Evolutionary conservation across 2,797 vertebrate species (phyloP), one percentile per base, ranked within the genome.

Genomic region (Tapera naevia): DNA sequence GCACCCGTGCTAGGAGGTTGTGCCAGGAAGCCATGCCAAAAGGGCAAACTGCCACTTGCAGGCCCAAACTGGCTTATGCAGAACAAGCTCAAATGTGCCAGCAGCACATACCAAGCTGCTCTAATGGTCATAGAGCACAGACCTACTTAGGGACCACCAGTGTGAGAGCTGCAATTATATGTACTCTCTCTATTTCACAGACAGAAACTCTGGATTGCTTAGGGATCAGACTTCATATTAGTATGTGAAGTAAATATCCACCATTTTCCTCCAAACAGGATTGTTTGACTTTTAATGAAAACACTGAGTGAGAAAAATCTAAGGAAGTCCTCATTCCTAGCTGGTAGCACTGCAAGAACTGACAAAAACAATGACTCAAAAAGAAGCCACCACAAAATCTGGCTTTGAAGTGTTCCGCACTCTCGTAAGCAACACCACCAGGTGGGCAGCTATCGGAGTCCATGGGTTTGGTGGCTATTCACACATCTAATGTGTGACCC

Each of bases 41-140:
- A 94, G 62, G 91, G 91, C 83, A 79, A 88, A 66, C 8, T 76
- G 94, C 88, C 93, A 93, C 66, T 58, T 50, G 53, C 2, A 88
- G 57, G n/a, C 69, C 85, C 75, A 78, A 73, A 58, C 18, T 6
- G 2, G 28, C 91, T 80, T 13, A 64, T 8, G 69, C n/a, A 80
- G 46, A 91, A 61, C 0, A 17, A 88, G 88, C 70, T 86, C 27
- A 27, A 19, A 39, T 70, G 76, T 66, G 73, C 73, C 93, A 69
- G 17, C 61, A 72, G 41, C 71, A 41, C 39, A 60, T 4, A 8
- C 43, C 32, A 66, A 73, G 62, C 58, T 66, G 60, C 50, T 84
- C 43, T 51, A 14, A 45, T 4, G 22, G 79, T 53, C 32, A 80
- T 33, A 51, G 50, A 86, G 73, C 51, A 53, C 58, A 84, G 46